A percentile compares a stretch with the other conserved stretches of the same genome.
These are phyloP conservation scores for Dynastes tityus DNA, from an alignment of 2,888 invertebrate genomes.

Conservation along the genomic window DNA sequence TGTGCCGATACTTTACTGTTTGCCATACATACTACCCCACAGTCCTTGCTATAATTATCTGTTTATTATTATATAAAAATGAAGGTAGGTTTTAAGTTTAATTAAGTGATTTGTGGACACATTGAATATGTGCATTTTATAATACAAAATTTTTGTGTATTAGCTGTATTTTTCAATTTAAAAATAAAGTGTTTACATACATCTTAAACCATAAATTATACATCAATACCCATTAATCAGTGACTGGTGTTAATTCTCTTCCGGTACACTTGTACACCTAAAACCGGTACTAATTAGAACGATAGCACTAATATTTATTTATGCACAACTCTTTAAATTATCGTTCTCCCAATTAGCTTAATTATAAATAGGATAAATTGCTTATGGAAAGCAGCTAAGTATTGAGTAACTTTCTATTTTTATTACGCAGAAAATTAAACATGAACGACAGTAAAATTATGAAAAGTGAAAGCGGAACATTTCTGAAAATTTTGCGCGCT, in stretches of 20 bases:
- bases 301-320: conserved; percentile 3
- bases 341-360: neutral
- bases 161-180: no score
- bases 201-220: no score
- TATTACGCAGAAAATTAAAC: conserved; percentile 43
- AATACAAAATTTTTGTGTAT: no score
- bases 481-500: conserved; percentile 11
- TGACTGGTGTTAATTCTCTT: neutral
- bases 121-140: no score
- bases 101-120: no score
- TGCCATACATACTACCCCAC: no score
- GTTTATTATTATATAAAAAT: no score
- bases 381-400: conserved; percentile 2
- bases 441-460: conserved; percentile 29
- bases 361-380: neutral
- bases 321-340: conserved; percentile 1
- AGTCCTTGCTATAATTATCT: no score
- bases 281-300: neutral
- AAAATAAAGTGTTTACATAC: no score
- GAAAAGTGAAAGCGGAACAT: conserved; percentile 34
- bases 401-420: conserved; percentile 30
- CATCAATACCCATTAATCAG: neutral
- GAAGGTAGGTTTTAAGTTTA: no score
- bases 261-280: neutral
- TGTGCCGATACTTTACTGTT: no score